Conservation (phyloP, 30 jellyfish, hydroid and myxozoan genomes). For the Chrysaora quinquecirrha region DNA sequence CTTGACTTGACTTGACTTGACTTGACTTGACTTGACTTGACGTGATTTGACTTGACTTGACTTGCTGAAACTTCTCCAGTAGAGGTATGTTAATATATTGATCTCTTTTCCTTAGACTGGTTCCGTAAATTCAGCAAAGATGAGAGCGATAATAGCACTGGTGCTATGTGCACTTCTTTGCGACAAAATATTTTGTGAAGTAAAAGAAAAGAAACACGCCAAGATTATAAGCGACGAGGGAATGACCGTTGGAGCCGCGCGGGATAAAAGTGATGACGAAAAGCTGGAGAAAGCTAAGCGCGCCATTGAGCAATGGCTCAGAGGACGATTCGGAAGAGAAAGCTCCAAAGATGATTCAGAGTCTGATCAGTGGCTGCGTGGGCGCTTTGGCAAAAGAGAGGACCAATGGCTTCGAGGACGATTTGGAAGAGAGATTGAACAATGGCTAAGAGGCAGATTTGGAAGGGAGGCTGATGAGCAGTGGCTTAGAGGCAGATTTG, state of each 20-base stretch:
- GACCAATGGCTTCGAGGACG: conserved; percentile 83
- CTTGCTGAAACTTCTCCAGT: no score
- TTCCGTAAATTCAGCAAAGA: conserved; percentile 1
- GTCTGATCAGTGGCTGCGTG: conserved; percentile 68
- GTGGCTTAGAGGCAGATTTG: conserved; percentile 87
- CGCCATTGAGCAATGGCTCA: conserved; percentile 66
- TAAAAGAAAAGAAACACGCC: no score
- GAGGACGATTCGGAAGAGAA: conserved; percentile 73
- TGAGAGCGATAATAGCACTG: conserved; percentile 9
- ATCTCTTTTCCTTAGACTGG: no score
- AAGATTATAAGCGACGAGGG: conserved; percentile 24
- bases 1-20: no score
- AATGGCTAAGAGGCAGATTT: conserved; percentile 88
- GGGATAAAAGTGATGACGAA: neutral
- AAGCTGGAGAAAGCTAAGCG: conserved; percentile 43
- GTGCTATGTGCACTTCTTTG: conserved; percentile 35
- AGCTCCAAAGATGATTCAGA: conserved; percentile 19
- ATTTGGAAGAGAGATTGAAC: conserved; percentile 81
- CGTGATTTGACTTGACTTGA: no score
- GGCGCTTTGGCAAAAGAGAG: conserved; percentile 61
- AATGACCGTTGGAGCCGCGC: conserved; percentile 12
- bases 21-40: no score
- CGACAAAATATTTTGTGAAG: conserved; percentile 11
- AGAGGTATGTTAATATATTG: no score
- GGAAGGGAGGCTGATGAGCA: conserved; percentile 78